A percentile compares a stretch with the other conserved stretches of the same genome.
Conservation (phyloP, 2,888 invertebrate species). For the Ormia ochracea region DNA sequence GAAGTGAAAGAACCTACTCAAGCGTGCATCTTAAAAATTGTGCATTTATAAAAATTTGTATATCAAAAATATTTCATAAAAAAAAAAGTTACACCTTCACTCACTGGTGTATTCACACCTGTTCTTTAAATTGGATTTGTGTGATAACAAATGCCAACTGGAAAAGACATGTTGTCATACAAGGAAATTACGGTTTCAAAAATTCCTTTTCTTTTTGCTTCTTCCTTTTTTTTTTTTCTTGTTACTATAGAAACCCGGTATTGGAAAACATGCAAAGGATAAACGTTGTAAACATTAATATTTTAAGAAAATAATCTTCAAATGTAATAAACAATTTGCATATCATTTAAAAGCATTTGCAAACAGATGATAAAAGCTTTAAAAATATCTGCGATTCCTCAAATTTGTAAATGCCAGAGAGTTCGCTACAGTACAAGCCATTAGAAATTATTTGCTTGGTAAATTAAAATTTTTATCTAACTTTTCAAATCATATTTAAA, state of each 20-base stretch:
- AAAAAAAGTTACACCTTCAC: not conserved
- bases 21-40: conserved; percentile 32
- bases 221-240: no score
- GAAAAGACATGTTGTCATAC: conserved; percentile 30
- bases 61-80: conserved; percentile 22
- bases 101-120: conserved; percentile 20
- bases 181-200: conserved; percentile 39
- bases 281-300: not conserved
- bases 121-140: conserved; percentile 9
- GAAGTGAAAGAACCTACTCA: not conserved
- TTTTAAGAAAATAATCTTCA: not conserved
- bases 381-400: no score
- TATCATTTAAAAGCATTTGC: no score
- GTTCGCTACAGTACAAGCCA: no score
- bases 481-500: no score
- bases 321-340: not conserved
- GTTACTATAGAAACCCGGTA: not conserved
- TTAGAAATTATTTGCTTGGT: no score
- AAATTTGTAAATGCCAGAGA: no score
- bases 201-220: no score
- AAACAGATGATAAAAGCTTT: no score
- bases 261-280: not conserved
- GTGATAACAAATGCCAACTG: conserved; percentile 35
- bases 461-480: no score
- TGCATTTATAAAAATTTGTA: conserved; percentile 20